Evolutionary conservation across 1,140 invertebrate species (phyloP).

Genomic region (Eubasilissa regina): DNA sequence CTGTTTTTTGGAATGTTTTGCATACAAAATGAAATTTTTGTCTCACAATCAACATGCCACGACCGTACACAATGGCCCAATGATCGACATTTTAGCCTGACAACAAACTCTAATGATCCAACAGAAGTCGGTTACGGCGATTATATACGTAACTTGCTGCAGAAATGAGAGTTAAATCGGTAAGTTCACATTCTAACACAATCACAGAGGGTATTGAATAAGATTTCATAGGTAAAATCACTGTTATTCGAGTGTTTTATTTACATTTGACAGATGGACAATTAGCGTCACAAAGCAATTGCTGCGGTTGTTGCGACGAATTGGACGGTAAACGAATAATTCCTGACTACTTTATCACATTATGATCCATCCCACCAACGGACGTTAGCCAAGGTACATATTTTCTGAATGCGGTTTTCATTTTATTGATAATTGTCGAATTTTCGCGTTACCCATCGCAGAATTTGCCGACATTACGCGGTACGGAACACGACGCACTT

Average conservation of each 20-base stretch:
- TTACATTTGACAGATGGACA: constrained; percentile 44
- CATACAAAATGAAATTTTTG: no score
- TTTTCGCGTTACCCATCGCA: background rate
- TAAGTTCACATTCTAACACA: background rate
- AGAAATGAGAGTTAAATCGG: background rate
- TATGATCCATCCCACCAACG: background rate
- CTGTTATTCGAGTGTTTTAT: constrained; percentile 40
- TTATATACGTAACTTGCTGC: background rate
- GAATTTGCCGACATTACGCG: constrained; percentile 28
- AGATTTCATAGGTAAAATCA: background rate
- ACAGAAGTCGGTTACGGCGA: background rate
- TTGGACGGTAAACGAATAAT: background rate
- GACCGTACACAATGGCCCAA: background rate
- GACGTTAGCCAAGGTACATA: background rate
- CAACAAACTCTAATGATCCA: background rate
- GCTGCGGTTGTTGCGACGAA: background rate
- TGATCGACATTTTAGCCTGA: constrained; percentile 1
- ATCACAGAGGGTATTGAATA: background rate
- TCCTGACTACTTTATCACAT: constrained; percentile 31
- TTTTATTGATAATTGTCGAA: constrained; percentile 34
- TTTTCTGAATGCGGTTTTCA: background rate
- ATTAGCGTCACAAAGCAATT: constrained; percentile 21
- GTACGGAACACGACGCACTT: background rate
- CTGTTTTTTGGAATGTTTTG: no score
- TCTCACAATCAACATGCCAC: background rate